Percentiles rank a stretch among this genome's conserved stretches.
Evolutionary conservation across 35 echinoderm and acorn worm species (phyloP).

Genomic region (Strongylocentrotus purpuratus): DNA sequence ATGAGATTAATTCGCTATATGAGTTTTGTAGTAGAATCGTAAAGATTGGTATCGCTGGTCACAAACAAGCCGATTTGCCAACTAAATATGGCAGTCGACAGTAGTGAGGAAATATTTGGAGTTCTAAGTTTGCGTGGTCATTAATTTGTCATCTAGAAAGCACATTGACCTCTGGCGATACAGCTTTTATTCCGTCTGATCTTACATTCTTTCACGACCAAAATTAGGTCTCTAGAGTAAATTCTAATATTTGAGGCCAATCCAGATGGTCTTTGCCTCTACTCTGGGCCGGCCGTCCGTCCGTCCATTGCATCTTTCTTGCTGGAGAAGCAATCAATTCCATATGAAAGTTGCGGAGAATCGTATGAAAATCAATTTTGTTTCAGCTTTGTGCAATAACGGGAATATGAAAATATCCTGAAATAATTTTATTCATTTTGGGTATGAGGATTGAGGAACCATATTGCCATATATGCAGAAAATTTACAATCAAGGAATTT

Average conservation of each 20-base stretch:
- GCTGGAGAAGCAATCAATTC: not conserved
- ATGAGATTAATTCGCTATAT: not conserved
- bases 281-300: not conserved
- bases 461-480: not conserved
- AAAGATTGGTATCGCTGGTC: not conserved
- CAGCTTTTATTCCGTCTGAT: not conserved
- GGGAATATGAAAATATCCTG: not conserved
- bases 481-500: not conserved
- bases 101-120: not conserved
- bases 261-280: not conserved
- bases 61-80: not conserved
- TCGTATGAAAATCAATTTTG: not conserved
- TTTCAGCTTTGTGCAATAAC: not conserved
- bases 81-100: not conserved
- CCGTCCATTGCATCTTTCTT: not conserved
- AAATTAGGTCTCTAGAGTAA: not conserved
- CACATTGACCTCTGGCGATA: not conserved
- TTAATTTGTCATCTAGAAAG: constrained; percentile 9
- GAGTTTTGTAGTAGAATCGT: not conserved
- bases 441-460: not conserved
- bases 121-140: not conserved
- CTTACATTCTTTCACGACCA: not conserved
- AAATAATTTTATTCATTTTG: not conserved
- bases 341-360: not conserved
- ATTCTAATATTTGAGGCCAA: constrained; percentile 12